These are phyloP conservation scores for Gerris buenoi DNA, from an alignment of 1,140 invertebrate genomes.

Conservation along the genomic window DNA sequence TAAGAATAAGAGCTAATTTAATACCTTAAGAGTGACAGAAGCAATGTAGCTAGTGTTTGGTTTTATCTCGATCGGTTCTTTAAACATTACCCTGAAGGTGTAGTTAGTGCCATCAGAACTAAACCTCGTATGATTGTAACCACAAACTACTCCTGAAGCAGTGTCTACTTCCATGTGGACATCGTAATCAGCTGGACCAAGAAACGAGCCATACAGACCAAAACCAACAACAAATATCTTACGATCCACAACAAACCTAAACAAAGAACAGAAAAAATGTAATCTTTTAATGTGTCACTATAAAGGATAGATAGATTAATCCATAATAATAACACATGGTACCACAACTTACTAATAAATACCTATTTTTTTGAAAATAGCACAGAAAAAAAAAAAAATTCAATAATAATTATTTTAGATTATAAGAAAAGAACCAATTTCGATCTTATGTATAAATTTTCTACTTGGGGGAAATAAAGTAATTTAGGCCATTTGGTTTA, in stretches of 20 bases:
- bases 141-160: conserved; percentile 57
- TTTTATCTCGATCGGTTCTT: conserved; percentile 69
- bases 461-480: too few relatives aligned
- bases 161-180: conserved; percentile 64
- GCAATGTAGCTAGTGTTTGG: conserved; percentile 71
- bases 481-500: too few relatives aligned
- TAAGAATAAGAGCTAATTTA: neutral
- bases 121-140: conserved; percentile 60
- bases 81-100: conserved; percentile 77
- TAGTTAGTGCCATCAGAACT: conserved; percentile 65
- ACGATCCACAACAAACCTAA: conserved; percentile 64
- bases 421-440: too few relatives aligned
- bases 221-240: conserved; percentile 76
- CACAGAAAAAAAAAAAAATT: too few relatives aligned
- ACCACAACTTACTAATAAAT: too few relatives aligned
- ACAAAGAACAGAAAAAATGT: too few relatives aligned
- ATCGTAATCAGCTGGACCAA: conserved; percentile 65
- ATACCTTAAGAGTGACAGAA: conserved; percentile 63
- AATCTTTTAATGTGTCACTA: too few relatives aligned
- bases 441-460: too few relatives aligned
- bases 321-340: too few relatives aligned
- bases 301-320: too few relatives aligned
- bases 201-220: conserved; percentile 74
- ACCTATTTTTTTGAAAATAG: too few relatives aligned
- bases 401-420: too few relatives aligned